Conservation (phyloP, 2,113 vertebrate species). For the Diglossa brunneiventris region DNA sequence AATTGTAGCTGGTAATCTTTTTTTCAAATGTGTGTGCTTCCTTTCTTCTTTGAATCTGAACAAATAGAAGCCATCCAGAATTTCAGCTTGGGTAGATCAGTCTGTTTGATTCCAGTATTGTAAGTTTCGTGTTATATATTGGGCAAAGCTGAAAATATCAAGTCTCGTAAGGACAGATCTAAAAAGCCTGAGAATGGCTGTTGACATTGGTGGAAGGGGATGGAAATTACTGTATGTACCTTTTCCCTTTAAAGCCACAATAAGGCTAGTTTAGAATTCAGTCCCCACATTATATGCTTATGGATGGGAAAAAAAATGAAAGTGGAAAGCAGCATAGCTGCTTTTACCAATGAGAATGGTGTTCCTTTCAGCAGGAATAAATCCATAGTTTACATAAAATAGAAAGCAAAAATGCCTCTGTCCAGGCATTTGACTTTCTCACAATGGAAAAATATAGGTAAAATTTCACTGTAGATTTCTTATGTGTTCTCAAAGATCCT, state of each 20-base stretch:
- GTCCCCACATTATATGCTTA: not conserved
- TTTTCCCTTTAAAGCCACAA: not conserved
- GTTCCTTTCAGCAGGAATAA: not conserved
- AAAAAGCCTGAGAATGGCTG: not conserved
- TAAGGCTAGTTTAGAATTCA: not conserved
- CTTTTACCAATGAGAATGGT: not conserved
- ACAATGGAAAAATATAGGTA: not conserved
- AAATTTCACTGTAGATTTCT: not conserved
- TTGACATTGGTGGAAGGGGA: not conserved
- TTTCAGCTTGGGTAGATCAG: not conserved
- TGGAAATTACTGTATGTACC: not conserved
- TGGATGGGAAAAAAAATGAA: not conserved
- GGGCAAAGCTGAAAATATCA: not conserved
- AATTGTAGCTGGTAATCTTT: not conserved
- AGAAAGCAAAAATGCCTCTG: not conserved
- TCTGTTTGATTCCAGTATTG: not conserved
- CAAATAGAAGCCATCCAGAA: not conserved
- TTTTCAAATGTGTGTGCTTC: not conserved
- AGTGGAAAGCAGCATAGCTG: not conserved
- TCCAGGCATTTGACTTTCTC: not conserved
- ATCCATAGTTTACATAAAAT: not conserved
- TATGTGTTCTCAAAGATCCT: not conserved
- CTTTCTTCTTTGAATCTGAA: not conserved
- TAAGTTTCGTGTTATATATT: not conserved
- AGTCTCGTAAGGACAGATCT: not conserved